A percentile compares a stretch with the other conserved stretches of the same genome.
phyloP scores from a whole-genome alignment of 2,888 invertebrate species.

The Folsomia candida region DNA sequence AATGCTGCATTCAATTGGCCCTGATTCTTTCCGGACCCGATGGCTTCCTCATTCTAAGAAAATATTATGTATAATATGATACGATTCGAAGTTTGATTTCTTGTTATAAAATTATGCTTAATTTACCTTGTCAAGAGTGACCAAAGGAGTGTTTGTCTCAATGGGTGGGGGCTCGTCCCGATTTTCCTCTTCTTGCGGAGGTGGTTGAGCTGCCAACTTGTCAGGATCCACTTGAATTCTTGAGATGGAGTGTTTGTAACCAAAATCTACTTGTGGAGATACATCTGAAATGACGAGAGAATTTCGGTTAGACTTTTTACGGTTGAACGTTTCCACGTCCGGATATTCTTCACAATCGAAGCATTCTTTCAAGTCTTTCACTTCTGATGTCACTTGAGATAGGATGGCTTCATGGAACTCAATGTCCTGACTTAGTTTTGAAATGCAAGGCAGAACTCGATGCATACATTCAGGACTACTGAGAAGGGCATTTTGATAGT shows the following conservation, averaged over 20 bases:
- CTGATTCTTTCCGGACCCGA: constrained; percentile 27
- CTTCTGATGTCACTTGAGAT: constrained; percentile 32
- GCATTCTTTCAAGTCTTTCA: constrained; percentile 20
- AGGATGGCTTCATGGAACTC: constrained; percentile 41
- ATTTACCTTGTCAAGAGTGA: constrained; percentile 41
- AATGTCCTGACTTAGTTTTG: constrained; percentile 40
- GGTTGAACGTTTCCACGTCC: constrained; percentile 30
- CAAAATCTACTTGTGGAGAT: constrained; percentile 37
- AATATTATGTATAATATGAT: no score
- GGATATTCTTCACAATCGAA: constrained; percentile 32
- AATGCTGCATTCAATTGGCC: constrained; percentile 38
- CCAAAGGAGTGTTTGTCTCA: constrained; percentile 39
- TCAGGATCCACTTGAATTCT: constrained; percentile 34
- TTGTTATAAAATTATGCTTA: no score
- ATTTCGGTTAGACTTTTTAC: constrained; percentile 26
- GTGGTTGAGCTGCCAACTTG: constrained; percentile 28
- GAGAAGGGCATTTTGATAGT: constrained; percentile 42
- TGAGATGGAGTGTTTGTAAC: constrained; percentile 35
- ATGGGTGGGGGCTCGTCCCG: constrained; percentile 23
- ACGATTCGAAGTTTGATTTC: no score
- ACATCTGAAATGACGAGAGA: constrained; percentile 37
- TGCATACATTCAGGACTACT: constrained; percentile 40
- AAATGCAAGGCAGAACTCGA: constrained; percentile 40
- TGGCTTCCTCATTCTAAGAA: constrained; percentile 40
- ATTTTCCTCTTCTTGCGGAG: constrained; percentile 29